Conservation (phyloP, 2,113 vertebrate species). For the Panthera tigris region DNA sequence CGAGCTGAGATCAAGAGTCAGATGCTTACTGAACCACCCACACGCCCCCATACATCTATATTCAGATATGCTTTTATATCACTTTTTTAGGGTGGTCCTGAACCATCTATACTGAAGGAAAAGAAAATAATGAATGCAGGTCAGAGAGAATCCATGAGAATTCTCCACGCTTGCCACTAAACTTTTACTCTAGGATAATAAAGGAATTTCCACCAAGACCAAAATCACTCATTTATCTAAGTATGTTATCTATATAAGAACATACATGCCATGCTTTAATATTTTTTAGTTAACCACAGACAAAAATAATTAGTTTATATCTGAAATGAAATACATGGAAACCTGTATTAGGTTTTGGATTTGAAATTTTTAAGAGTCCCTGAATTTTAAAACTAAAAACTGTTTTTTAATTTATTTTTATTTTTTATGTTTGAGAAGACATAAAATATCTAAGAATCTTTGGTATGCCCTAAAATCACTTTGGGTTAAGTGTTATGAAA, state of each 20-base stretch:
- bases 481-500: conserved; percentile 1
- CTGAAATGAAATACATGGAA: background rate
- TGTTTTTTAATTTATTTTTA: background rate
- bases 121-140: background rate
- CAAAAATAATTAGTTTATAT: background rate
- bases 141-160: background rate
- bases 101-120: background rate
- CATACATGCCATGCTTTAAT: background rate
- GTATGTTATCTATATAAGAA: background rate
- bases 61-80: background rate
- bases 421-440: background rate
- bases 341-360: background rate
- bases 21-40: no score
- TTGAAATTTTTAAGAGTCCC: conserved; percentile 20
- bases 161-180: background rate
- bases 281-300: background rate
- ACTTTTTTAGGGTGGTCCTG: background rate
- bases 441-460: conserved; percentile 31
- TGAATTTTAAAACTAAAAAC: conserved; percentile 15
- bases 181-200: background rate
- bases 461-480: conserved; percentile 24
- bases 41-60: background rate
- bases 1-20: no score
- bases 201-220: conserved; percentile 6
- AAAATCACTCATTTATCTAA: background rate